phyloP scores from a whole-genome alignment of 2,888 invertebrate genomes.

The Artemia sinica region DNA sequence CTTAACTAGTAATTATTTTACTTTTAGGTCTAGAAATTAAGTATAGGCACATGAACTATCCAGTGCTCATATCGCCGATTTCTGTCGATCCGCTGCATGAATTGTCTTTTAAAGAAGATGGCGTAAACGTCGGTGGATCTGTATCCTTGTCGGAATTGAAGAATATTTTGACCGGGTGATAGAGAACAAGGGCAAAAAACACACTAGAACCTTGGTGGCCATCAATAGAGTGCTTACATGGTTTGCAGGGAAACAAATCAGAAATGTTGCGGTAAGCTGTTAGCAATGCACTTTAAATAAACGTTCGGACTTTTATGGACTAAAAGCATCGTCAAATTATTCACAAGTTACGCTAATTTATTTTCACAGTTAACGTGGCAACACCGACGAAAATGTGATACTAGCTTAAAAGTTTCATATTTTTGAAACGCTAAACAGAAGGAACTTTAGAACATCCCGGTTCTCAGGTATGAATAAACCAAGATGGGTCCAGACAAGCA shows the following conservation, averaged over 20 bases:
- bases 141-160: slow-evolving; percentile 59
- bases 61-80: slow-evolving; percentile 54
- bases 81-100: slow-evolving; percentile 48
- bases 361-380: too few relatives aligned
- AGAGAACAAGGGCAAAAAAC: slow-evolving; percentile 32
- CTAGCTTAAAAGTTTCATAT: too few relatives aligned
- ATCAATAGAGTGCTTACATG: slow-evolving; percentile 70
- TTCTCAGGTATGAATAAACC: too few relatives aligned
- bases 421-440: too few relatives aligned
- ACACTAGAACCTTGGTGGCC: slow-evolving; percentile 30
- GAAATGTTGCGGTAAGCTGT: slow-evolving; percentile 56
- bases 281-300: background rate
- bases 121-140: slow-evolving; percentile 57
- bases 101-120: slow-evolving; percentile 38
- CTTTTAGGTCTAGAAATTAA: slow-evolving; percentile 50
- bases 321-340: too few relatives aligned
- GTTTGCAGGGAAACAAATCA: slow-evolving; percentile 87
- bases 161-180: slow-evolving; percentile 29
- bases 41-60: slow-evolving; percentile 62
- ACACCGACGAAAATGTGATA: too few relatives aligned
- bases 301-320: too few relatives aligned
- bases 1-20: background rate
- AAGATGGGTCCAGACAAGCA: too few relatives aligned
- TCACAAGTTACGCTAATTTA: too few relatives aligned
- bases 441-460: too few relatives aligned